Conservation (phyloP, 2,113 vertebrate genomes). For the Eolophus roseicapilla region DNA sequence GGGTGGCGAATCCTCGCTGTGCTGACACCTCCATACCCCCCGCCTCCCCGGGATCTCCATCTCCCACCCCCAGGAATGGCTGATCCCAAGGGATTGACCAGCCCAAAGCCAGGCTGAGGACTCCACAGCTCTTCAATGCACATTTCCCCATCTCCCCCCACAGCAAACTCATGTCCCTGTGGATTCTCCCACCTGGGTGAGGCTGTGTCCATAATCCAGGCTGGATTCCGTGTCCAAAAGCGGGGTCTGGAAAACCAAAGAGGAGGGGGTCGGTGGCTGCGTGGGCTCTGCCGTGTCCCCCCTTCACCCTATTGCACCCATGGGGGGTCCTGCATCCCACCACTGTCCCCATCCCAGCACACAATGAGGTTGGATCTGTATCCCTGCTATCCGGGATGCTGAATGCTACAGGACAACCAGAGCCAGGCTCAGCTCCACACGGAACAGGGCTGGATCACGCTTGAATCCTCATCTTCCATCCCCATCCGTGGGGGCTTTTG, state of each 20-base stretch:
- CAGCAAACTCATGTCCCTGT: accelerated
- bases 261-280: accelerated
- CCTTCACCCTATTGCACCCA: background rate
- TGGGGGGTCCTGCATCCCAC: background rate
- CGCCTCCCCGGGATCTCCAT: accelerated
- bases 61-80: accelerated
- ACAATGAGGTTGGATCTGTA: background rate
- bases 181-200: conserved; percentile 67
- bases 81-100: accelerated
- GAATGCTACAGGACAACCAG: accelerated
- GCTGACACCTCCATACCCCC: background rate
- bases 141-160: background rate
- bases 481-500: background rate
- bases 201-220: conserved; percentile 72
- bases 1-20: accelerated
- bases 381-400: background rate
- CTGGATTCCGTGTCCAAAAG: conserved; percentile 68
- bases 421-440: accelerated
- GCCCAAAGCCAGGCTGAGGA: no score
- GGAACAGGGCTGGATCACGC: background rate
- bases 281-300: background rate
- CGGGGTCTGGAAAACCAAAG: conserved; percentile 61
- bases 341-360: background rate
- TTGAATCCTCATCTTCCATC: background rate
- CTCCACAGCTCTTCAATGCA: accelerated